Base-by-base conservation (phyloP, 2,113 vertebrate genomes). In the Eolophus roseicapilla region DNA sequence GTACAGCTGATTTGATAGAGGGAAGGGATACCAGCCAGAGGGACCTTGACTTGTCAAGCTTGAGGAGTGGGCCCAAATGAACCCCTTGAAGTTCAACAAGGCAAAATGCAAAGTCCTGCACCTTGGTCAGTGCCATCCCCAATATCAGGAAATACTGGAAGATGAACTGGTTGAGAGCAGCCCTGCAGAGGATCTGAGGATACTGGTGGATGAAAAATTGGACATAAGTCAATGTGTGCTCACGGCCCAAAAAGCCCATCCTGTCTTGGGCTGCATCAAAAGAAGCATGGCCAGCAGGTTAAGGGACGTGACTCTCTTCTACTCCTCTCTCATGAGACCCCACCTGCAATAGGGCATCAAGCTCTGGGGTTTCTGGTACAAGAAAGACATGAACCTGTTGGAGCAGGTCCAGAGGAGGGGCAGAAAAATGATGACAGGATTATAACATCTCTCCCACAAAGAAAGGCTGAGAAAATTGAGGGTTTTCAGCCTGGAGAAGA, bases 41-140 rank as follows among this genome's bases (percentile, higher is more conserved):
- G 10, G 13, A 71, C 20, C 20, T 33, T 44, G n/a, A 20, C 18
- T 33, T 44, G n/a, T 18, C 18, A 65, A 25, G 7, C 21, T 41
- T n/a, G 25, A 49, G 13, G 18, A 44, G 4, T 6, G 6, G 6
- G 27, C 7, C 29, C 20, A 17, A 0, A 3, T 12, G 39, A 74
- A 60, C 4, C 5, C 47, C 29, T 18, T 16, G 11, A 50, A 73
- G 20, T 17, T 29, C 21, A 73, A 14, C 28, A 41, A 37, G 13
- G 4, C 19, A 35, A 29, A 57, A 33, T 29, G 12, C 18, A 76
- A 1, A 6, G 46, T 33, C 25, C 17, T 55, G 33, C 8, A 41
- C 3, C 5, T 33, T 18, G 19, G 8, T 39, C 17, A 6, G 50
- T 33, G 35, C 25, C 33, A 33, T 37, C 46, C 12, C 28, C 25